Evolutionary conservation across 2,888 invertebrate species (phyloP).

Genomic region (Ptilodon capucinus): DNA sequence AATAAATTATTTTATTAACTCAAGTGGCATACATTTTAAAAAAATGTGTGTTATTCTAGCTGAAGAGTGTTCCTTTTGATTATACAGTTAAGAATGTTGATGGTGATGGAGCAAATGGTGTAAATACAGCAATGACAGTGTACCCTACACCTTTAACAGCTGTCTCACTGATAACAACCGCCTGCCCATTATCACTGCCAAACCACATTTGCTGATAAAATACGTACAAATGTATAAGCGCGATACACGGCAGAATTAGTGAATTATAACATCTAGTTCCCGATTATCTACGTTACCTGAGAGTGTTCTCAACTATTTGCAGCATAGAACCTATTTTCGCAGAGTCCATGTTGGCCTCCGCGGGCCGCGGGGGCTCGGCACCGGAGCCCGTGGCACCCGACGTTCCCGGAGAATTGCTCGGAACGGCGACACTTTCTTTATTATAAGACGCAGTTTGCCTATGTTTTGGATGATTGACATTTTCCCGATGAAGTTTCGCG

Average conservation of each 20-base stretch:
- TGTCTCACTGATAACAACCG: slow-evolving; percentile 31
- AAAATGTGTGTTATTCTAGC: too few relatives aligned
- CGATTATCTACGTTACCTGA: slow-evolving; percentile 72
- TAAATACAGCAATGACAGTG: slow-evolving; percentile 7
- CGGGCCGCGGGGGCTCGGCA: slow-evolving; percentile 48
- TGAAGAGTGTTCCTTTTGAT: too few relatives aligned
- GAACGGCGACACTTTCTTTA: slow-evolving; percentile 75
- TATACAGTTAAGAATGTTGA: background rate
- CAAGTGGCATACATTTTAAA: too few relatives aligned
- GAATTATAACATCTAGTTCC: slow-evolving; percentile 11
- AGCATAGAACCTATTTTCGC: slow-evolving; percentile 81
- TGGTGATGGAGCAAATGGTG: too few relatives aligned
- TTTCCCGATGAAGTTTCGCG: slow-evolving; percentile 82
- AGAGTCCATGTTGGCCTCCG: slow-evolving; percentile 74
- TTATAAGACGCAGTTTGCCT: slow-evolving; percentile 82
- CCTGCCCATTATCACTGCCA: slow-evolving; percentile 14
- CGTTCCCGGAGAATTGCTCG: slow-evolving; percentile 67
- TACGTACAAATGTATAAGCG: slow-evolving; percentile 10
- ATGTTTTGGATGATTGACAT: slow-evolving; percentile 83
- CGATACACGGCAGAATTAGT: slow-evolving; percentile 4
- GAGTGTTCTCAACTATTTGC: slow-evolving; percentile 85
- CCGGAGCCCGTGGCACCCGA: slow-evolving; percentile 58
- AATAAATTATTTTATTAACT: too few relatives aligned
- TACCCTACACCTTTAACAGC: slow-evolving; percentile 24
- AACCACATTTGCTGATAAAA: slow-evolving; percentile 8